phyloP scores from a whole-genome alignment of 2,113 vertebrate genomes.

The Phylloscopus whistleri region DNA sequence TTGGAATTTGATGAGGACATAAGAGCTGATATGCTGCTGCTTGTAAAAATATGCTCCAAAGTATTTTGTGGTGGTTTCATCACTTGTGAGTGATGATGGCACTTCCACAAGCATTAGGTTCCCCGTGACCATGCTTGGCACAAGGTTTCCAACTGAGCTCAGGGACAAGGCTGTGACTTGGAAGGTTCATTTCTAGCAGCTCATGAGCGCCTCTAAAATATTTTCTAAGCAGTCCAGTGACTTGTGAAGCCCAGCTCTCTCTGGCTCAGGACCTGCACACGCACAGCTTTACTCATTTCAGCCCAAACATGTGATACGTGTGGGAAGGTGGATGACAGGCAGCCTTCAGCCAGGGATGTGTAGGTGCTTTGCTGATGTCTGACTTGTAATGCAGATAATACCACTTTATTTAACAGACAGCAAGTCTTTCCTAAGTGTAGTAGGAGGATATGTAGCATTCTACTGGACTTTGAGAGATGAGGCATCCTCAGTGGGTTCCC shows the following conservation, averaged over 20 bases:
- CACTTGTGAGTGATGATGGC: background rate
- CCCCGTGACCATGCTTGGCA: background rate
- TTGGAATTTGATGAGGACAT: conserved; percentile 31
- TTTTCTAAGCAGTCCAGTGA: background rate
- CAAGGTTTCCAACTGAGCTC: background rate
- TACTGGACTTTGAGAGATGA: background rate
- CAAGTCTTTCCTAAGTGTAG: background rate
- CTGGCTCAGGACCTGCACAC: background rate
- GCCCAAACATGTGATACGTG: background rate
- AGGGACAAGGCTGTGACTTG: background rate
- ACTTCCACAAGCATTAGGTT: background rate
- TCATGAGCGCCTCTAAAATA: background rate
- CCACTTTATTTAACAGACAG: background rate
- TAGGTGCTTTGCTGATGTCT: background rate
- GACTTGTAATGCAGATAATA: background rate
- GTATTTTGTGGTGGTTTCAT: background rate
- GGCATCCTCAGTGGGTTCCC: background rate
- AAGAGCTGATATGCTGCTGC: background rate
- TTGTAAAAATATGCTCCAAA: background rate
- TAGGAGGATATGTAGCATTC: background rate
- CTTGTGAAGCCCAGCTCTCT: background rate
- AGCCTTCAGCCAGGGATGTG: conserved; percentile 12
- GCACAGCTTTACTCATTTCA: background rate
- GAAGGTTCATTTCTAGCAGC: background rate
- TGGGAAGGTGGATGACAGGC: conserved; percentile 8